phyloP scores from a whole-genome alignment of 2,888 invertebrate genomes.

The Onthophagus sagittarius region DNA sequence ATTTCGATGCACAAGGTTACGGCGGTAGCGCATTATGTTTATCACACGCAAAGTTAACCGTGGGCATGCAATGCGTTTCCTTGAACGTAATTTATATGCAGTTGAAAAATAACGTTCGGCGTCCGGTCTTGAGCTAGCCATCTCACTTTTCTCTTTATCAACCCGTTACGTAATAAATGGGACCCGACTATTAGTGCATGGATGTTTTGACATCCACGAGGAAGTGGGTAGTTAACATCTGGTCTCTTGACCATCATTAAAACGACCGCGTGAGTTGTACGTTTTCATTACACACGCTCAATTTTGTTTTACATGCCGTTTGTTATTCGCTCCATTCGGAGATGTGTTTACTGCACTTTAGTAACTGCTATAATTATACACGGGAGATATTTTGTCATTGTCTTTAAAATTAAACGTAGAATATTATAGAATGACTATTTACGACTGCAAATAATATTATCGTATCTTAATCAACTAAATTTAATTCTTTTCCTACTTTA shows the following conservation, averaged over 20 bases:
- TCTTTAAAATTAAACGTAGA: background rate
- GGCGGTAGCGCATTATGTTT: background rate
- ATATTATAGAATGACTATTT: too few relatives aligned
- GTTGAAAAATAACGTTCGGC: background rate
- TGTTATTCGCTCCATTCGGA: background rate
- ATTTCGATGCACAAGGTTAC: background rate
- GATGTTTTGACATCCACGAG: background rate
- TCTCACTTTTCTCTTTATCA: background rate
- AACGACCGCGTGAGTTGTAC: background rate
- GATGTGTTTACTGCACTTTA: background rate
- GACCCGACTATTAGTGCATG: background rate
- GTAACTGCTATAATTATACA: background rate
- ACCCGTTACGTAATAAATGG: background rate
- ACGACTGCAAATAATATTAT: too few relatives aligned
- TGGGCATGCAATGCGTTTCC: background rate
- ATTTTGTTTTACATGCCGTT: background rate
- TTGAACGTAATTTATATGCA: background rate
- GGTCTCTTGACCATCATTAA: background rate
- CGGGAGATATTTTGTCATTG: background rate
- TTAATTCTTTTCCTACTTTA: too few relatives aligned
- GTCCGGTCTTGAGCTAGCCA: background rate
- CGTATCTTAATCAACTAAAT: too few relatives aligned
- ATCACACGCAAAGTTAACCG: background rate
- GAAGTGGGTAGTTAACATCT: background rate
- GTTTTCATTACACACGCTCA: background rate